Conservation (phyloP, 2,113 vertebrate genomes). For the Onychostruthus taczanowskii region DNA sequence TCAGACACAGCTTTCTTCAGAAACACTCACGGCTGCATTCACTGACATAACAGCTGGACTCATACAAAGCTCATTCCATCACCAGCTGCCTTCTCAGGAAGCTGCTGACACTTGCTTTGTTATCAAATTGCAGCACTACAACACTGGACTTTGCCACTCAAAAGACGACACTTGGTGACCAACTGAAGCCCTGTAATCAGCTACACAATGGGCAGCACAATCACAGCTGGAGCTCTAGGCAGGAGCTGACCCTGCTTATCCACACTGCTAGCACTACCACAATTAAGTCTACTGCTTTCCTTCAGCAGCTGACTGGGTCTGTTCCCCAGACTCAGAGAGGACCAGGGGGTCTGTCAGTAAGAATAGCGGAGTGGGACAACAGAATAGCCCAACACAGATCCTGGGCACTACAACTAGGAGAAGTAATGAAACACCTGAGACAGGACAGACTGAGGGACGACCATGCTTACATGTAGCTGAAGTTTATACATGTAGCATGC, state of each 20-base stretch:
- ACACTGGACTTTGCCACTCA: neutral
- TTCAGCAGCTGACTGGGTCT: neutral
- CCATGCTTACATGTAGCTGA: neutral
- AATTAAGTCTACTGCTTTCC: neutral
- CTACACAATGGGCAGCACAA: neutral
- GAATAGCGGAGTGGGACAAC: neutral
- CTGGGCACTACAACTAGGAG: neutral
- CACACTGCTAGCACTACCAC: neutral
- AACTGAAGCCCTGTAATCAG: neutral
- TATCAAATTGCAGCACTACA: neutral
- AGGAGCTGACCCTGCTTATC: neutral
- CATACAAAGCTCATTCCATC: neutral
- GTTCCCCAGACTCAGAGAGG: neutral
- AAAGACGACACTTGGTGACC: neutral
- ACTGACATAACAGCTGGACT: neutral
- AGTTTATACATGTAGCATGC: neutral
- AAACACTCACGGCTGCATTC: neutral
- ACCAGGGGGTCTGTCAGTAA: neutral
- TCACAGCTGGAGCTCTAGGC: neutral
- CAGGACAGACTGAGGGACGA: neutral
- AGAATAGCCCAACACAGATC: neutral
- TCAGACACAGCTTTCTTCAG: slow-evolving; percentile 22
- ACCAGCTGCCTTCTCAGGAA: neutral
- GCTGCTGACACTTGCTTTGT: slow-evolving; percentile 3
- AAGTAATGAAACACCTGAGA: neutral